Evolutionary conservation across 1,140 invertebrate genomes (phyloP), one percentile per base, ranked within the genome.

Genomic region (Aphelenchoides besseyi): DNA sequence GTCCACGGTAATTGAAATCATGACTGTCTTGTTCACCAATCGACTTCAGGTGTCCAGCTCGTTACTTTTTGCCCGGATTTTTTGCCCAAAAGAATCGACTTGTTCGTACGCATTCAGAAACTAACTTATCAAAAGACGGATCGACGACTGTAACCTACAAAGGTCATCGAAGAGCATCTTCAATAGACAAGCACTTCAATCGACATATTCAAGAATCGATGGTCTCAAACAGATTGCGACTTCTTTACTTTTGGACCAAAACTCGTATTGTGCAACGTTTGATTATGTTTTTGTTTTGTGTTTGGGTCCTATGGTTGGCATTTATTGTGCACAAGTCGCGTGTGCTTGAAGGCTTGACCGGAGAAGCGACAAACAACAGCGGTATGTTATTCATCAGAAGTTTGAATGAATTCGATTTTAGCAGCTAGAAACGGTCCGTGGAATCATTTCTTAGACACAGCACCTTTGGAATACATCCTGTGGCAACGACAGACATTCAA

Each of bases 401-500:
- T 32, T n/a, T 52, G 1, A 41, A 55, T n/a, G 28, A 35, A 41
- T 48, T 33, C 23, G 35, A 62, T 32, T 33, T 55, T n/a, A 71
- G 54, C 33, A 26, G 37, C 30, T 66, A 36, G 9, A 68, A 36
- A 75, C n/a, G 32, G 12, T 74, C 73, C 37, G 70, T 66, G 74
- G 9, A 62, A 79, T 26, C 75, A 77, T 12, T 37, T 74, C 9
- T 54, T 79, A 16, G 77, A 79, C 37, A 81, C 75, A 26, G 78
- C 78, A 3, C 77, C 77, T 3, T 59, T 78, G 33, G 64, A 80
- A 33, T 79, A 71, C 67, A 68, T 77, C 26, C 69, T 73, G 32
- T 81, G 77, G 74, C 77, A 79, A 61, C 57, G 70, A 26, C 72
- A 74, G 52, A 82, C 79, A 8, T 80, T 80, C 62, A 63, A 54